A percentile compares a stretch with the other conserved stretches of the same genome.
Evolutionary conservation across 2,888 invertebrate species (phyloP).

Genomic region (Theretra japonica): DNA sequence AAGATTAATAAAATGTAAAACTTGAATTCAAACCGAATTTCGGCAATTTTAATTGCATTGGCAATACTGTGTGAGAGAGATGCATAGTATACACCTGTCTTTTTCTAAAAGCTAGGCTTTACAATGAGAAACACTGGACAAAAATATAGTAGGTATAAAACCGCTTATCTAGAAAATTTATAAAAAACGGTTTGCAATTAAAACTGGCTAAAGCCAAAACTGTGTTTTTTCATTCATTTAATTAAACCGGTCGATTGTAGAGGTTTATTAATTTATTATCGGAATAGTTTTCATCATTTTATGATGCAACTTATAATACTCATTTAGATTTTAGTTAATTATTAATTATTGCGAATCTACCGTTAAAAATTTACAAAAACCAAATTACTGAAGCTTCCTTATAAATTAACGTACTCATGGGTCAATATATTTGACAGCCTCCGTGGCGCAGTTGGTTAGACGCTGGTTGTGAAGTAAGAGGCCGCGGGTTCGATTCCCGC

Average conservation of each 20-base stretch:
- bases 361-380: too few relatives aligned
- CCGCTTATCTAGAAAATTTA: too few relatives aligned
- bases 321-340: too few relatives aligned
- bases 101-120: slow-evolving; percentile 1
- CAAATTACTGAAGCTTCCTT: too few relatives aligned
- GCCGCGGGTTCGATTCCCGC: too few relatives aligned
- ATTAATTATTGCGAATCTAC: too few relatives aligned
- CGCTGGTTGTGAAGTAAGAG: too few relatives aligned
- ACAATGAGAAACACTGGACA: background rate
- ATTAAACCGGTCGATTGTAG: background rate
- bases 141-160: background rate
- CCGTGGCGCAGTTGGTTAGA: too few relatives aligned
- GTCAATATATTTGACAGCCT: too few relatives aligned
- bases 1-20: slow-evolving; percentile 2
- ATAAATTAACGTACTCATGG: too few relatives aligned
- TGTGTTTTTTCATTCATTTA: background rate
- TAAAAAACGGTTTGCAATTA: too few relatives aligned
- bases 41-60: background rate
- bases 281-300: background rate
- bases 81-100: background rate
- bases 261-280: background rate
- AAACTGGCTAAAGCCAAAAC: background rate
- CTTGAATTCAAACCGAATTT: background rate
- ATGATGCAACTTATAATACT: too few relatives aligned
- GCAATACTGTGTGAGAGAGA: background rate